Percentiles rank a stretch among this genome's conserved stretches.
Conservation (phyloP, 2,113 vertebrate species). For the Centropristis striata region DNA sequence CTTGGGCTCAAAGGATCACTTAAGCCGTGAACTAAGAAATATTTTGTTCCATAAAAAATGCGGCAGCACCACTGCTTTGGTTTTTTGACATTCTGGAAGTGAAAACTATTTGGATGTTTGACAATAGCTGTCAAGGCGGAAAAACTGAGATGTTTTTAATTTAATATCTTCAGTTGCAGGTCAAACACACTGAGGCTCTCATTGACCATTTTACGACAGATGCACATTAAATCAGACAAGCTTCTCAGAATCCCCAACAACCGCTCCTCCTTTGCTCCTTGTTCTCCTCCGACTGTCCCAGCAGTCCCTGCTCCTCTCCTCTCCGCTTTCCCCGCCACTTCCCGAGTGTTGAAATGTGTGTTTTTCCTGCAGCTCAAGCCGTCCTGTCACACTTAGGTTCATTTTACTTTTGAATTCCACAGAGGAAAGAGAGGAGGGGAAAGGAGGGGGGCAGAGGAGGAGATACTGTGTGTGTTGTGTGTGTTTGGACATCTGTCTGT, state of each 20-base stretch:
- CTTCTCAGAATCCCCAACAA: slow-evolving; percentile 28
- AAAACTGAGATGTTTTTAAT: slow-evolving; percentile 20
- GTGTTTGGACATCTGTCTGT: slow-evolving; percentile 46
- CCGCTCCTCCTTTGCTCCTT: slow-evolving; percentile 35
- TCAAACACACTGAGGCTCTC: neutral
- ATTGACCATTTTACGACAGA: slow-evolving; percentile 25
- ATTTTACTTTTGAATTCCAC: slow-evolving; percentile 72
- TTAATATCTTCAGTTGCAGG: slow-evolving; percentile 7
- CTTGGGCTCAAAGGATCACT: slow-evolving; percentile 47
- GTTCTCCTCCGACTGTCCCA: slow-evolving; percentile 35
- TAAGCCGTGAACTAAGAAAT: slow-evolving; percentile 51
- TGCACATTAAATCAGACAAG: slow-evolving; percentile 20
- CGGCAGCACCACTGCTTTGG: neutral
- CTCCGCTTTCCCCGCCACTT: slow-evolving; percentile 31
- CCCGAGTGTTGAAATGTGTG: slow-evolving; percentile 70
- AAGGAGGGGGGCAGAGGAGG: neutral
- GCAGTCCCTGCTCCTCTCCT: slow-evolving; percentile 30
- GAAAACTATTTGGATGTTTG: slow-evolving; percentile 36
- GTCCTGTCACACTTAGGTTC: slow-evolving; percentile 73
- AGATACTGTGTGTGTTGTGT: slow-evolving; percentile 48
- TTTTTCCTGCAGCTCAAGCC: slow-evolving; percentile 69
- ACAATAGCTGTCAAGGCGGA: slow-evolving; percentile 11
- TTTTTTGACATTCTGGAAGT: slow-evolving; percentile 29
- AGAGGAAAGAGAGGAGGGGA: slow-evolving; percentile 42
- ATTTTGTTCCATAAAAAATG: slow-evolving; percentile 27